phyloP scores from a whole-genome alignment of 1,140 invertebrate species.

The Zaprionus kolodkinae region DNA sequence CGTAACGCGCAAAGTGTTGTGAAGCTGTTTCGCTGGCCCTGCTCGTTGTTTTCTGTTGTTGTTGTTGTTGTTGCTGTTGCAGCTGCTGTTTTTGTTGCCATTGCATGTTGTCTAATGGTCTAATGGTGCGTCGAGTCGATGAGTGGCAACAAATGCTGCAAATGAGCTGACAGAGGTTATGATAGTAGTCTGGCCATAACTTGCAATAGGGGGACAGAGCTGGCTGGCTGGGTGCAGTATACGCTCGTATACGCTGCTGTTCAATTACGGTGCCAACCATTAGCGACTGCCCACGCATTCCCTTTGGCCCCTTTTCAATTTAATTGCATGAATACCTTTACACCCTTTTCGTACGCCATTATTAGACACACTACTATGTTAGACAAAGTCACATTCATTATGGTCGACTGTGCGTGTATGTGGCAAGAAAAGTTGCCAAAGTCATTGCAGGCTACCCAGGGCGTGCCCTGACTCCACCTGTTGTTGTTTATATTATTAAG shows the following conservation, averaged over 20 bases:
- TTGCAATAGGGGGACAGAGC: slow-evolving; percentile 24
- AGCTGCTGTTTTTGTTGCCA: slow-evolving; percentile 20
- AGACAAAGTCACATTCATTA: slow-evolving; percentile 71
- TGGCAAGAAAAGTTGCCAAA: slow-evolving; percentile 55
- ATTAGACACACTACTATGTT: slow-evolving; percentile 75
- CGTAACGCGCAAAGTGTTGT: slow-evolving; percentile 47
- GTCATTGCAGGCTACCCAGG: slow-evolving; percentile 38
- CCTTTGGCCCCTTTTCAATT: slow-evolving; percentile 44
- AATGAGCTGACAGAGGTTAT: slow-evolving; percentile 79
- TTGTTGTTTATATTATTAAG: slow-evolving; percentile 73
- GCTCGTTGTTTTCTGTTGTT: slow-evolving; percentile 4
- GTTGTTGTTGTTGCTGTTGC: slow-evolving; percentile 27
- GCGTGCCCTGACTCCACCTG: slow-evolving; percentile 29
- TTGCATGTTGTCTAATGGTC: slow-evolving; percentile 42
- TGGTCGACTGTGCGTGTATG: slow-evolving; percentile 19
- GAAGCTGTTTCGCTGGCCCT: slow-evolving; percentile 32
- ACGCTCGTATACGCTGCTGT: slow-evolving; percentile 18
- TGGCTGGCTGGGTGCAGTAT: slow-evolving; percentile 54
- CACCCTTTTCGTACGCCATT: slow-evolving; percentile 51
- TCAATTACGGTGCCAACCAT: slow-evolving; percentile 78
- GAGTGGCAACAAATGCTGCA: slow-evolving; percentile 72
- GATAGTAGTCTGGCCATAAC: slow-evolving; percentile 53
- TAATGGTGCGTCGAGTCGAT: slow-evolving; percentile 36
- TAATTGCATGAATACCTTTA: slow-evolving; percentile 71
- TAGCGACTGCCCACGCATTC: slow-evolving; percentile 58